Evolutionary conservation across 1,140 invertebrate species (phyloP).

Genomic region (Steinernema khuongi): DNA sequence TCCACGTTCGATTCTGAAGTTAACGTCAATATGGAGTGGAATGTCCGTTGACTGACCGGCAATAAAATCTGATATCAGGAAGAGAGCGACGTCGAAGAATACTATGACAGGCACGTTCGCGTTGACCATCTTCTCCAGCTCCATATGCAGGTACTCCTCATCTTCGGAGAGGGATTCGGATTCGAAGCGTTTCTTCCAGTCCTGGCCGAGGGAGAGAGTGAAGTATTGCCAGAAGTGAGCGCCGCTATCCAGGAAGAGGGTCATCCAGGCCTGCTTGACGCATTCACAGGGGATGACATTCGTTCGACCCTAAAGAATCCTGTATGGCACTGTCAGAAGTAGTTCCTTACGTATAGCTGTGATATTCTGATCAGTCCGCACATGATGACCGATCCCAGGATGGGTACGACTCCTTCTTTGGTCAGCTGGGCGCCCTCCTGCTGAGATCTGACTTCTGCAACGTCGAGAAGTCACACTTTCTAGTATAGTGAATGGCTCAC

Average conservation of each 20-base stretch:
- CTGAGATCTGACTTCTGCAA: background rate
- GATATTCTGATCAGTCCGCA: background rate
- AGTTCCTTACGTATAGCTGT: background rate
- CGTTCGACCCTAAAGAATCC: background rate
- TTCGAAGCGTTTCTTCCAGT: no score
- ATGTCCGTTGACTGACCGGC: background rate
- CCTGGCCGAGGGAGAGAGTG: background rate
- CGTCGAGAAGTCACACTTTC: background rate
- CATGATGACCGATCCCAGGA: background rate
- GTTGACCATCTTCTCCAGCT: background rate
- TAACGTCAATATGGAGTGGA: no score
- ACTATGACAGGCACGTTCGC: background rate
- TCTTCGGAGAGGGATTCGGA: no score
- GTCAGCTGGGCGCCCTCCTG: background rate
- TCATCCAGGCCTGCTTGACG: background rate
- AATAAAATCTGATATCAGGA: background rate
- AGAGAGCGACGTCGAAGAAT: background rate
- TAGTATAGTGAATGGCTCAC: no score
- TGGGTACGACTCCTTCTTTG: background rate
- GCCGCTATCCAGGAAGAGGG: background rate
- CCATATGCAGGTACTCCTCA: background rate
- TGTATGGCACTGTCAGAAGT: no score
- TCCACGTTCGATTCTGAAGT: background rate
- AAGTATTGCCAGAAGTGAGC: background rate
- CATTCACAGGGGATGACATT: background rate